Conservation (phyloP, 1,140 invertebrate genomes). For the Chionoecetes opilio region DNA sequence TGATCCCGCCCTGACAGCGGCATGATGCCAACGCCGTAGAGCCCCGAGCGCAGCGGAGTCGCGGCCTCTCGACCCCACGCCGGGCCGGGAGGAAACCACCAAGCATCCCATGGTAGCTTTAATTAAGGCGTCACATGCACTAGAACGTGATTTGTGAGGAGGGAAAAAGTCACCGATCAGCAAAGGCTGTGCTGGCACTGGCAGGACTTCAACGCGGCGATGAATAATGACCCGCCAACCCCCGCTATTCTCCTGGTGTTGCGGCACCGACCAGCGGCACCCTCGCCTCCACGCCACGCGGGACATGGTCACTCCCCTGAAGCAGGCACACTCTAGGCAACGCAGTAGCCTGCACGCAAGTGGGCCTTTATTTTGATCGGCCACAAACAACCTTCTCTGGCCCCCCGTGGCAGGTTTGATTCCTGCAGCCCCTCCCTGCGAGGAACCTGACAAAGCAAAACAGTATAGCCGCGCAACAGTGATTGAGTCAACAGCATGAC, state of each 20-base stretch:
- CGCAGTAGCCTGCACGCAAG: too few relatives aligned
- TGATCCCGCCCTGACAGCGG: not conserved
- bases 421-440: too few relatives aligned
- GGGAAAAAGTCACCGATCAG: too few relatives aligned
- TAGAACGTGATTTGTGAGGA: not conserved
- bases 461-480: too few relatives aligned
- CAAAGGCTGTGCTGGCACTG: not conserved
- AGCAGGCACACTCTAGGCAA: too few relatives aligned
- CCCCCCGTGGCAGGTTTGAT: too few relatives aligned
- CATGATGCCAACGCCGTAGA: not conserved
- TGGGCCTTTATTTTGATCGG: too few relatives aligned
- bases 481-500: too few relatives aligned
- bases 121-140: not conserved
- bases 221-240: slow-evolving; percentile 14
- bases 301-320: too few relatives aligned
- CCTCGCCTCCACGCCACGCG: not conserved
- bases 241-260: not conserved
- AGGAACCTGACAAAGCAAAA: too few relatives aligned
- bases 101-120: not conserved
- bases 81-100: not conserved
- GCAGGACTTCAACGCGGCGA: not conserved
- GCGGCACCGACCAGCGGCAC: too few relatives aligned
- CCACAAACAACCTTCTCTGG: too few relatives aligned
- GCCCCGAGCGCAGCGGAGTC: not conserved
- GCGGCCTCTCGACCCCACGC: not conserved